A percentile compares a stretch with the other conserved stretches of the same genome.
Conservation (phyloP, 2,797 vertebrate species). For the Poeciliopsis infans region DNA sequence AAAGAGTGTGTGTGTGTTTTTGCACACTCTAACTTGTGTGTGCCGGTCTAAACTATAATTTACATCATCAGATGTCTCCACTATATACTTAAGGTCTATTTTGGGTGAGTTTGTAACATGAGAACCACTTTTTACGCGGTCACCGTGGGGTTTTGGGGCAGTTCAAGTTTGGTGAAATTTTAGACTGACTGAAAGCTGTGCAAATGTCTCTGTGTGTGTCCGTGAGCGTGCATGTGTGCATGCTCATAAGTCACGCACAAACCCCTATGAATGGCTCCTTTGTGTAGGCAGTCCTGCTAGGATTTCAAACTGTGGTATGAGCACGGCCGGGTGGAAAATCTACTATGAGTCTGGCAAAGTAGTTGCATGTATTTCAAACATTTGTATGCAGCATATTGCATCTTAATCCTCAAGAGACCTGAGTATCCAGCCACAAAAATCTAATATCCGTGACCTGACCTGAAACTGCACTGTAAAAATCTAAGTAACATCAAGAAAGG, state of each 20-base stretch:
- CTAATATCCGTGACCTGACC: conserved; percentile 23
- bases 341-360: conserved; percentile 44
- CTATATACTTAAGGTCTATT: conserved; percentile 79
- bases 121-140: conserved; percentile 75
- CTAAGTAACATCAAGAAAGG: background rate
- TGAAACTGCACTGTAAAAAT: conserved; percentile 3
- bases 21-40: conserved; percentile 40
- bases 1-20: conserved; percentile 26
- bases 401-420: conserved; percentile 9
- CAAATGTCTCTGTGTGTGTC: conserved; percentile 15
- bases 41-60: conserved; percentile 65
- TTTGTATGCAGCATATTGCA: conserved; percentile 18
- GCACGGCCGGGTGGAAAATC: conserved; percentile 45
- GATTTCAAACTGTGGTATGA: conserved; percentile 45
- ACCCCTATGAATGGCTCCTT: conserved; percentile 63
- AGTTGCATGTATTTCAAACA: conserved; percentile 43
- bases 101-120: conserved; percentile 68
- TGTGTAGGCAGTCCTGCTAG: conserved; percentile 55
- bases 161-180: conserved; percentile 70
- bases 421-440: conserved; percentile 9
- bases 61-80: conserved; percentile 70
- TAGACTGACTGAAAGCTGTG: conserved; percentile 50
- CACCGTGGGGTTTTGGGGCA: conserved; percentile 66
- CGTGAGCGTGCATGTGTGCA: conserved; percentile 7
- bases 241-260: conserved; percentile 13